Percentiles rank a stretch among this genome's conserved stretches.
These are phyloP conservation scores for Paratilapia polleni DNA, from an alignment of 2,113 vertebrate genomes.

Conservation along the genomic window DNA sequence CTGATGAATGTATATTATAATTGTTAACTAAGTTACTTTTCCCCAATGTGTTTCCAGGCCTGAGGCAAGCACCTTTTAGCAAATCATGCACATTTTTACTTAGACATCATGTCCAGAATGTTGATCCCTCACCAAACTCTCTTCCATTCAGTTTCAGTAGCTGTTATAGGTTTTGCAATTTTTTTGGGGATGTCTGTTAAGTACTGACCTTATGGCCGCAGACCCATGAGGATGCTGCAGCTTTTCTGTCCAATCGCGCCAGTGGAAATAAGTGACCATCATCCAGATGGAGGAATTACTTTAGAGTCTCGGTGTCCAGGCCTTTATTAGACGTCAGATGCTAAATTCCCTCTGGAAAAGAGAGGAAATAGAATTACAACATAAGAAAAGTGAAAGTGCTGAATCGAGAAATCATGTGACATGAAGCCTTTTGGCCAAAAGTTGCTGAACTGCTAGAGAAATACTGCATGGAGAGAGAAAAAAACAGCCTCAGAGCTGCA, in stretches of 20 bases:
- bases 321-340: slow-evolving; percentile 53
- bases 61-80: slow-evolving; percentile 5
- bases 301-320: slow-evolving; percentile 40
- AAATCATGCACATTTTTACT: background rate
- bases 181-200: background rate
- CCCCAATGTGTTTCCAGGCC: background rate
- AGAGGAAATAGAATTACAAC: slow-evolving; percentile 2
- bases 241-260: slow-evolving; percentile 29
- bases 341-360: slow-evolving; percentile 42
- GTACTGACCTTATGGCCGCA: slow-evolving; percentile 33
- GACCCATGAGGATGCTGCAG: slow-evolving; percentile 15
- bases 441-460: slow-evolving; percentile 33
- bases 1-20: slow-evolving; percentile 36
- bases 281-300: slow-evolving; percentile 66
- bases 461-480: background rate
- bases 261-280: slow-evolving; percentile 54
- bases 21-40: slow-evolving; percentile 17
- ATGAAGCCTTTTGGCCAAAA: slow-evolving; percentile 57
- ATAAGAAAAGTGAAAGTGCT: slow-evolving; percentile 52
- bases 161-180: background rate
- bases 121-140: background rate
- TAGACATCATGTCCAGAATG: background rate
- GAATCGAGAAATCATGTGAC: slow-evolving; percentile 56
- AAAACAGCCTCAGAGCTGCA: slow-evolving; percentile 1
- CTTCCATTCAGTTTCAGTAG: slow-evolving; percentile 12